Evolutionary conservation across 2,113 vertebrate species (phyloP).

Genomic region (Grus americana): DNA sequence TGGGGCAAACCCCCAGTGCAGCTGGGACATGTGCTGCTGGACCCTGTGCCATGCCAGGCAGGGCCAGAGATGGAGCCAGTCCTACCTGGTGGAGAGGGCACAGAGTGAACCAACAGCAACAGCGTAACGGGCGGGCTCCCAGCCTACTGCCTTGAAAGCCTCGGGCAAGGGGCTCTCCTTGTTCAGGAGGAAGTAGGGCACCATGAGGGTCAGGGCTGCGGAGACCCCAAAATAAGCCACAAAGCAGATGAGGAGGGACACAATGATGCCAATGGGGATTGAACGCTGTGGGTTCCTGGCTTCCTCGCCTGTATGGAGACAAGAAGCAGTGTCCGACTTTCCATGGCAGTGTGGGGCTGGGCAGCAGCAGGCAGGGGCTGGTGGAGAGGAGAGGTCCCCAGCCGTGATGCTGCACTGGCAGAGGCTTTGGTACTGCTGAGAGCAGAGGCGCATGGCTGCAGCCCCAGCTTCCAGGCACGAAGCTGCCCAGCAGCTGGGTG

Average conservation of each 20-base stretch:
- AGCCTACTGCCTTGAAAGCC: conserved; percentile 86
- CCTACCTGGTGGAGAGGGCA: conserved; percentile 94
- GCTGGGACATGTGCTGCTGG: rapidly evolving
- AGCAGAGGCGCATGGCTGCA: rapidly evolving
- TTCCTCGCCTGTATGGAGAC: conserved; percentile 85
- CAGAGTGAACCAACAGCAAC: conserved; percentile 93
- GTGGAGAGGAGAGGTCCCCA: background rate
- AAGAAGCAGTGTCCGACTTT: background rate
- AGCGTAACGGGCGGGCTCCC: conserved; percentile 88
- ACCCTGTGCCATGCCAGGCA: background rate
- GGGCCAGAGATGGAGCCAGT: background rate
- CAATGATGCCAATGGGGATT: conserved; percentile 91
- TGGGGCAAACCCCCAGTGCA: background rate
- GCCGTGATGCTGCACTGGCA: rapidly evolving
- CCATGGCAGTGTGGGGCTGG: background rate
- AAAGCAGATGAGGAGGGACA: conserved; percentile 92
- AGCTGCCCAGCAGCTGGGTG: background rate
- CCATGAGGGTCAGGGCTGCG: conserved; percentile 93
- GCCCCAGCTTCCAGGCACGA: background rate
- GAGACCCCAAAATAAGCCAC: conserved; percentile 94
- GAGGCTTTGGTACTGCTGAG: background rate
- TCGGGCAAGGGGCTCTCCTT: conserved; percentile 88
- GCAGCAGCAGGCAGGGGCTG: background rate
- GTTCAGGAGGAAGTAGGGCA: conserved; percentile 90
- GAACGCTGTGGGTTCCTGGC: conserved; percentile 92